Conservation (phyloP, 2,888 invertebrate genomes). For the Harpagoxenus sublaevis region DNA sequence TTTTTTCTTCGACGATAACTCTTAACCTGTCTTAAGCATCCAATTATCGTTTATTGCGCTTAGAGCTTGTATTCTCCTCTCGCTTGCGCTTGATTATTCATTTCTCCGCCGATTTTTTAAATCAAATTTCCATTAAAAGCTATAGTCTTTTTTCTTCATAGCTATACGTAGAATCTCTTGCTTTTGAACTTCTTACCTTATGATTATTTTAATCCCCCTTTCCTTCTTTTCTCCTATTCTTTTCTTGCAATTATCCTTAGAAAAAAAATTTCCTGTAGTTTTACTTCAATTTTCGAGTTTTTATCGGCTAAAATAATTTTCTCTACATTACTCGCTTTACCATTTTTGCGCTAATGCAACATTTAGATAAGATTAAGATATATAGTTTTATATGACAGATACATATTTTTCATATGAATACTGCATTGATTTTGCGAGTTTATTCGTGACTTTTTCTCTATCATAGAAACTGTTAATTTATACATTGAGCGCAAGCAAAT, state of each 20-base stretch:
- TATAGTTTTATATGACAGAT: not conserved
- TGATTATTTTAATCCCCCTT: slow-evolving; percentile 35
- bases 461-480: slow-evolving; percentile 63
- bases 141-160: not conserved
- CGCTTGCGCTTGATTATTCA: slow-evolving; percentile 35
- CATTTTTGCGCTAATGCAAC: not conserved
- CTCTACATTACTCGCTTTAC: not conserved
- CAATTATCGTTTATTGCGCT: slow-evolving; percentile 52
- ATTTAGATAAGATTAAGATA: not conserved
- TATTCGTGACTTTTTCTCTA: slow-evolving; percentile 54
- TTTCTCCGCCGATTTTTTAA: slow-evolving; percentile 29
- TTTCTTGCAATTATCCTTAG: not conserved
- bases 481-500: slow-evolving; percentile 36
- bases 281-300: slow-evolving; percentile 18
- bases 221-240: not conserved
- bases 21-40: slow-evolving; percentile 45
- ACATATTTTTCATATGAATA: not conserved
- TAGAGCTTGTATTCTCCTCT: not conserved
- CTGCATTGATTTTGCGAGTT: not conserved
- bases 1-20: slow-evolving; percentile 44
- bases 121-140: slow-evolving; percentile 38
- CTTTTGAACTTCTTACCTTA: not conserved
- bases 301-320: not conserved
- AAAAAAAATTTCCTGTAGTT: not conserved
- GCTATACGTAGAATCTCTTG: not conserved